Evolutionary conservation across 2,888 invertebrate species (phyloP), one percentile per base, ranked within the genome.

Genomic region (Tenodera sinensis): DNA sequence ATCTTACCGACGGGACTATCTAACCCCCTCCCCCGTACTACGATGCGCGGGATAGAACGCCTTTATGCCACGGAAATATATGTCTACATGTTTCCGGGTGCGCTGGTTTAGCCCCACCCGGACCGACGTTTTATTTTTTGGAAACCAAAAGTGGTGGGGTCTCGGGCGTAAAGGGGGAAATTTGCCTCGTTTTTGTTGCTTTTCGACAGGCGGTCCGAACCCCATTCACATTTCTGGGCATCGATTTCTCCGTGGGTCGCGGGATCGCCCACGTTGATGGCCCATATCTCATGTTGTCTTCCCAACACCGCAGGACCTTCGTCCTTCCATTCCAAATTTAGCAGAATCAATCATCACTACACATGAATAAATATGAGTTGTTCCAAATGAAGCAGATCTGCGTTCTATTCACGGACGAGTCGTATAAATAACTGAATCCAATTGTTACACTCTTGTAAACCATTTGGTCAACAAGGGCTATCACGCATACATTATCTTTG

Each of bases 41-140:
- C 86, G 81, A 82, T 87, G 87, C 87, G 87, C 87, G 87, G 83
- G 34, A 87, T 25, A 25, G 34, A 27, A 83, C 30, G 54, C 54
- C 54, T 71, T 71, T 71, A 34, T 82, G 34, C 27, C 30, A 83
- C 34, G 34, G 42, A 34, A 82, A 34, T 85, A 47, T 85, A 85
- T 47, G 47, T 42, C 47, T 27, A 14, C 87, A 30, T 28, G 88
- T 84, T 88, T 83, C 83, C 84, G 83, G 88, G 88, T 88, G 83
- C 83, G 83, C 83, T 83, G 83, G 28, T 30, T 83, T 83, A 28
- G 28, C 83, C 28, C 83, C 83, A 83, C 83, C 83, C 83, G 28
- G 83, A 71, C 54, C 20, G 20, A 6, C 54, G 42, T 42, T 42
- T 42, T 42, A 42, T 71, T 71, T 71, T 71, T 71, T 71, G 20